Conservation (phyloP, 2,113 vertebrate genomes). For the Laticauda laticaudata region DNA sequence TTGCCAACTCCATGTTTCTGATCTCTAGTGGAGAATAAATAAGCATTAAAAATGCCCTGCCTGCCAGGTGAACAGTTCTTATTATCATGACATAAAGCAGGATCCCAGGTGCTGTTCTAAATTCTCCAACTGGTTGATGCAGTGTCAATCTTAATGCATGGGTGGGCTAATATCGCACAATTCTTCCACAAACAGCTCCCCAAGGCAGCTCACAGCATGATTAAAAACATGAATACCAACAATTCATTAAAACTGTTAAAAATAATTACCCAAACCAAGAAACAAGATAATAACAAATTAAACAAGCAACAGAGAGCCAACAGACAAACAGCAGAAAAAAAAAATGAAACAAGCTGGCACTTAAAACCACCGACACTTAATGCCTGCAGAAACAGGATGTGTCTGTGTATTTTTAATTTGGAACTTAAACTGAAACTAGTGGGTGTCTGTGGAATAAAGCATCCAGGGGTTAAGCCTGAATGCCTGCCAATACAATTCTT, state of each 20-base stretch:
- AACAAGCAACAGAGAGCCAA: not conserved
- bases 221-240: not conserved
- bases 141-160: not conserved
- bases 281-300: not conserved
- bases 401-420: not conserved
- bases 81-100: not conserved
- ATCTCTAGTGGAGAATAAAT: not conserved
- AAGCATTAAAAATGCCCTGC: not conserved
- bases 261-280: not conserved
- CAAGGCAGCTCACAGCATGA: not conserved
- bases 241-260: not conserved
- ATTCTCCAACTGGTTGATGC: not conserved
- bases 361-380: not conserved
- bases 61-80: not conserved
- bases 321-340: not conserved
- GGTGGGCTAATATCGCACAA: not conserved
- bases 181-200: not conserved
- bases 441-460: not conserved
- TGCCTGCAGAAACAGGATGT: not conserved
- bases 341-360: not conserved
- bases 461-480: not conserved
- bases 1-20: not conserved
- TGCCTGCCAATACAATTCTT: not conserved
- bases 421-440: not conserved
- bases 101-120: not conserved